Conservation (phyloP, 1,140 invertebrate species). For the Papilio aristodemus region DNA sequence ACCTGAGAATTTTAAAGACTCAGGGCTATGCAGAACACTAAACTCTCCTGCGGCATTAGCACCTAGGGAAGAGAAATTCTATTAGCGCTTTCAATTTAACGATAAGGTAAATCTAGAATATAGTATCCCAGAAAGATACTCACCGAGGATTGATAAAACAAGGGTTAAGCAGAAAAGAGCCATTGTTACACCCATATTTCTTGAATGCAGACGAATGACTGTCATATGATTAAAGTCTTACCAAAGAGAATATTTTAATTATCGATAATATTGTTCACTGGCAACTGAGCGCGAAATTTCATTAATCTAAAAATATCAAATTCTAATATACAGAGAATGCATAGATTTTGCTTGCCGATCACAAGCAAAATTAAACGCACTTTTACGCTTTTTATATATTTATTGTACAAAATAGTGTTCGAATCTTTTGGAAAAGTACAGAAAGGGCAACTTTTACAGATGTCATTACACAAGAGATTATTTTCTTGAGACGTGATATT, state of each 20-base stretch:
- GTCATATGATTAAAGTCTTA: slow-evolving; percentile 74
- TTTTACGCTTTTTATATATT: too few relatives aligned
- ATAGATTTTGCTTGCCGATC: too few relatives aligned
- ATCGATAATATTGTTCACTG: slow-evolving; percentile 5
- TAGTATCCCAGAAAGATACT: slow-evolving; percentile 41
- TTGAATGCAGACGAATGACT: slow-evolving; percentile 60
- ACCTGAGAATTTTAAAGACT: slow-evolving; percentile 84
- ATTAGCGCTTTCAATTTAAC: neutral
- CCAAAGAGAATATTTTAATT: slow-evolving; percentile 40
- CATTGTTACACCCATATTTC: slow-evolving; percentile 69
- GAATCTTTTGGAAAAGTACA: too few relatives aligned
- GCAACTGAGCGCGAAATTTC: too few relatives aligned
- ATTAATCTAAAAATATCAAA: too few relatives aligned
- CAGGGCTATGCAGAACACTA: slow-evolving; percentile 83
- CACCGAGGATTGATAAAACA: slow-evolving; percentile 64
- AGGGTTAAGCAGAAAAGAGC: slow-evolving; percentile 62
- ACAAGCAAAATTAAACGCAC: too few relatives aligned
- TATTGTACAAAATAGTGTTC: too few relatives aligned
- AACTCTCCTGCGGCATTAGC: slow-evolving; percentile 84
- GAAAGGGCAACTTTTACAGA: too few relatives aligned
- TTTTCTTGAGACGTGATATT: too few relatives aligned
- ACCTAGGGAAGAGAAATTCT: slow-evolving; percentile 76
- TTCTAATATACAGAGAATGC: too few relatives aligned
- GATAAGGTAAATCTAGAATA: neutral
- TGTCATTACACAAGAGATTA: too few relatives aligned